Evolutionary conservation across 2,113 vertebrate species (phyloP), one percentile per base, ranked within the genome.

Genomic region (Hoplias malabaricus): DNA sequence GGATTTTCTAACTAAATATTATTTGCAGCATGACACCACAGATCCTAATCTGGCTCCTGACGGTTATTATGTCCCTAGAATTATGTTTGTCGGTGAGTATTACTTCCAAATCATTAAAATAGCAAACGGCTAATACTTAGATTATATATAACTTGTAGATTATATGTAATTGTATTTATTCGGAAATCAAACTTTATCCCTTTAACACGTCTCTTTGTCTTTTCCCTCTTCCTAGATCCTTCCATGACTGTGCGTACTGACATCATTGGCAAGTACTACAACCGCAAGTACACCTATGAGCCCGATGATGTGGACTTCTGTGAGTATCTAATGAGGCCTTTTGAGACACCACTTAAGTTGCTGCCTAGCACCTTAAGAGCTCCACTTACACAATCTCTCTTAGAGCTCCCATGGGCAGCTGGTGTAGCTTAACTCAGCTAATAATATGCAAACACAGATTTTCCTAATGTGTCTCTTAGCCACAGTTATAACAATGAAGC

Each of bases 21-120:
- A 70, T 68, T 73, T 38, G 21, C 77, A 96, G 96, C 89, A 95
- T 75, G 96, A 98, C 87, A 94, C 94, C 5, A 59, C 34, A 0
- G 96, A 97, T 70, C 81, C 85, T 38, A 95, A 97, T 79, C 73
- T 97, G 85, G 92, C 94, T 19, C 94, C 94, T 69, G 96, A 98
- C 63, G 95, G 96, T 19, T 83, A 91, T 29, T 96, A 98, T 0
- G 93, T 96, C 40, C 95, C 95, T 73, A 91, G 95, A 84, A 97
- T 98, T 86, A 77, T 97, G 83, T 98, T 97, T 87, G 78, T 96
- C 80, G 95, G 96, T 98, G 92, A 84, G 91, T 14, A 48, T 73
- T 54, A n/a, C n/a, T 65, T 67, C 8, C 14, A 78, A 75, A 68
- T 68, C 13, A 38, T 21, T 31, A n/a, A n/a, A n/a, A n/a, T n/a